Base-by-base conservation (phyloP, 23 tunicate species). In the Trididemnum clinides region DNA sequence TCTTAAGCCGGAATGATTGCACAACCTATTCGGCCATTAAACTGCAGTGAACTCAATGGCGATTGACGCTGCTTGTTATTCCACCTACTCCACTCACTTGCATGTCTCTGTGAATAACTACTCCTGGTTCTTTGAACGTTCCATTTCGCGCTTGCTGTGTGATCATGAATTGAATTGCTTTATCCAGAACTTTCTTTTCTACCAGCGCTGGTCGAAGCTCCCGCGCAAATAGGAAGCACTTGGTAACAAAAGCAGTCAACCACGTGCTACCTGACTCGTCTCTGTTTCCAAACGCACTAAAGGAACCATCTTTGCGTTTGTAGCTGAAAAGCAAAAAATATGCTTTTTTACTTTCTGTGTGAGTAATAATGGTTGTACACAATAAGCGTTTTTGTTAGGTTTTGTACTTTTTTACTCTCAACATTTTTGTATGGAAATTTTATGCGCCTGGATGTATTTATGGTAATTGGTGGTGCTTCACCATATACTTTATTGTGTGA, bases 211-310 rank as follows among this genome's bases (percentile, higher is more conserved):
- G 84, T 49, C 71, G 84, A 33, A 93, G 51, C 33, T 88, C 39
- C 6, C 50, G 83, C 28, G 98, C 98, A 44, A 64, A 70, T 32
- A 88, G 57, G 59, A 93, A 93, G 72, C 90, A 84, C 78, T 93
- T 93, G 25, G 74, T 72, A 0, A 93, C 98, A 49, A 93, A 93
- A 51, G 98, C 90, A 0, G 98, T 93, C 33, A 93, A 54, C 98
- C 98, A 93, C 3, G 90, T 84, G 38, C 98, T 93, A 0, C 92
- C 93, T 34, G 84, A 49, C 23, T n/a, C 30, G 37, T 84, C 89
- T 25, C 89, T 28, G 1, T 30, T 28, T 1, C 92, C 93, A 33
- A 93, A 93, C 6, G 98, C 98, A 39, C 98, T 93, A 87, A 77
- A 93, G n/a, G 90, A 86, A 6, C 98, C 98, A 31, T 93, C 98